phyloP scores from a whole-genome alignment of 2,888 invertebrate species.

The Drosophila vallismaia region DNA sequence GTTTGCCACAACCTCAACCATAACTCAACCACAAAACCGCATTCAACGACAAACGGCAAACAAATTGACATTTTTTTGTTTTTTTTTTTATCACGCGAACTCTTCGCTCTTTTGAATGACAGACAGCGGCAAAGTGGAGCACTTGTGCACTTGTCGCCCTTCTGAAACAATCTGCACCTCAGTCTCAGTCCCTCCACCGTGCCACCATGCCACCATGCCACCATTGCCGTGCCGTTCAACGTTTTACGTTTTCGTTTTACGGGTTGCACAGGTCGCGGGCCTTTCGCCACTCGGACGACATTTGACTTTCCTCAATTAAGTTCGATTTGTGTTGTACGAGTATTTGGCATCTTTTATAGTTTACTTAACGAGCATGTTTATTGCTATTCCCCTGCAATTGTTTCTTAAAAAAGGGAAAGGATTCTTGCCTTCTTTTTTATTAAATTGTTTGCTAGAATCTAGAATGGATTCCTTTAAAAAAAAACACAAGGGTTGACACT shows the following conservation, averaged over 20 bases:
- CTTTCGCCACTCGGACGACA: slow-evolving; percentile 62
- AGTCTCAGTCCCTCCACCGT: slow-evolving; percentile 6
- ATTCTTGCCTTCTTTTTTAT: slow-evolving; percentile 19
- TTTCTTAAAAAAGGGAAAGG: not conserved
- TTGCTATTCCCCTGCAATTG: slow-evolving; percentile 12
- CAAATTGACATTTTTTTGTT: slow-evolving; percentile 63
- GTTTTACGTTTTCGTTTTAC: slow-evolving; percentile 16
- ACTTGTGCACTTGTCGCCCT: slow-evolving; percentile 44
- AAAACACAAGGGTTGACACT: too few relatives aligned
- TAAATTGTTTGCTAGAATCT: slow-evolving; percentile 12
- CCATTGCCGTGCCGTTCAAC: slow-evolving; percentile 23
- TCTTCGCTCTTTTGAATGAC: slow-evolving; percentile 55
- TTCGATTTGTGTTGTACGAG: slow-evolving; percentile 64
- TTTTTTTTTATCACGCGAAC: slow-evolving; percentile 68
- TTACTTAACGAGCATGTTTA: slow-evolving; percentile 58
- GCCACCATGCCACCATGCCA: not conserved
- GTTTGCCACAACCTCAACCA: not conserved
- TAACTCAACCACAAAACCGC: slow-evolving; percentile 24
- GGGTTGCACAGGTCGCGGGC: slow-evolving; percentile 33
- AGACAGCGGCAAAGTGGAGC: slow-evolving; percentile 43
- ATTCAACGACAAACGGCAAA: slow-evolving; percentile 54
- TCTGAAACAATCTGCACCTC: slow-evolving; percentile 24
- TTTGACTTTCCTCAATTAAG: slow-evolving; percentile 74
- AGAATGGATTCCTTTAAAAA: too few relatives aligned
- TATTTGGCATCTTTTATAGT: slow-evolving; percentile 53